Evolutionary conservation across 2,113 vertebrate genomes (phyloP).

Genomic region (Halcyon malimbica): DNA sequence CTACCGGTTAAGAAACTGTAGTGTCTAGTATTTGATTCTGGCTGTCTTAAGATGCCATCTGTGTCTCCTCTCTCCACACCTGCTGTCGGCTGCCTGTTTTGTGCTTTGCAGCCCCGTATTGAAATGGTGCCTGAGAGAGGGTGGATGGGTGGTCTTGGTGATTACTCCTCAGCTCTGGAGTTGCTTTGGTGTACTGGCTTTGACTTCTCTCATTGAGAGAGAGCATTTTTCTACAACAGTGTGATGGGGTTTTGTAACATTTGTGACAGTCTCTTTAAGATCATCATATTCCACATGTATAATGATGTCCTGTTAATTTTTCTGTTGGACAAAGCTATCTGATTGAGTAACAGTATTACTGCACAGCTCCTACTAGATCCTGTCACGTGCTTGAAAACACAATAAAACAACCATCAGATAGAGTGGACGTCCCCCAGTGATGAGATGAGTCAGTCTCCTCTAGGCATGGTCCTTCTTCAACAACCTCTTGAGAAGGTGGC

Average conservation of each 20-base stretch:
- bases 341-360: neutral
- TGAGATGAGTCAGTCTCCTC: neutral
- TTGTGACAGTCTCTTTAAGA: neutral
- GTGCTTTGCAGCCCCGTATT: neutral
- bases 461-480: neutral
- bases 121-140: neutral
- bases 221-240: rapidly evolving
- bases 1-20: neutral
- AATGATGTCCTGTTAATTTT: neutral
- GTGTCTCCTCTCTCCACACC: neutral
- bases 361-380: neutral
- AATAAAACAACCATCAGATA: neutral
- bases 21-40: neutral
- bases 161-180: neutral
- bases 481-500: neutral
- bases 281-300: neutral
- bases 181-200: neutral
- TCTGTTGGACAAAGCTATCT: neutral
- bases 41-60: neutral
- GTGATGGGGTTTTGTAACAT: neutral
- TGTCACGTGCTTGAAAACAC: neutral
- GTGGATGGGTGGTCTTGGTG: neutral
- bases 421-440: neutral
- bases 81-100: neutral
- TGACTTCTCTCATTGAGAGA: neutral